Percentiles rank a stretch among this genome's conserved stretches.
Evolutionary conservation across 2,888 invertebrate species (phyloP).

Genomic region (Lysandra coridon): DNA sequence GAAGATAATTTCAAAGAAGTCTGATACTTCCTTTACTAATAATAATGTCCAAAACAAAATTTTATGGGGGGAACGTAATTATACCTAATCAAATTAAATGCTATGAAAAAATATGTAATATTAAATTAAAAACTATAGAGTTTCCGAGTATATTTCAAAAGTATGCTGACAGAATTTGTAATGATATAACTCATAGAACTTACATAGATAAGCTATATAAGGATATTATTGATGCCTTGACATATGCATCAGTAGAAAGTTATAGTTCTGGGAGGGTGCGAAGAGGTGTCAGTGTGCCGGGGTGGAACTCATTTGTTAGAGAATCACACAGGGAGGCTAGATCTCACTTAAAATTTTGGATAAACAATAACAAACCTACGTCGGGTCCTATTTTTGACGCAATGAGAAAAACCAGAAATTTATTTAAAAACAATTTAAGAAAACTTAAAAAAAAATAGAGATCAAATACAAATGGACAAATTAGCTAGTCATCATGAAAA

Average conservation of each 20-base stretch:
- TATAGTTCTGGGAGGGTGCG: no score
- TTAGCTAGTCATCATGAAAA: background rate
- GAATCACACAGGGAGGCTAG: no score
- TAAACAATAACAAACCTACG: no score
- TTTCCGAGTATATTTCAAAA: no score
- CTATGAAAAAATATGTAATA: no score
- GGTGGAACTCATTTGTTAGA: background rate
- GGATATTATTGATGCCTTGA: constrained; percentile 2
- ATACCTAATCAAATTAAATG: no score
- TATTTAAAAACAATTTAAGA: no score
- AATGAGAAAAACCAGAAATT: no score
- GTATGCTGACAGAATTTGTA: background rate
- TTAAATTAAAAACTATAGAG: no score
- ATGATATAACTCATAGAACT: background rate
- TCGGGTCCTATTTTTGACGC: no score
- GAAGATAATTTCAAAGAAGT: background rate
- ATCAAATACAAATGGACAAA: background rate
- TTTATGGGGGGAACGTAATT: background rate
- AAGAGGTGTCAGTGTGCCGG: background rate
- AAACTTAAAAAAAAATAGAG: background rate
- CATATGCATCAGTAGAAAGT: constrained; percentile 3
- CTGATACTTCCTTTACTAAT: background rate
- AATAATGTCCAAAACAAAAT: background rate
- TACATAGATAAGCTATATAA: constrained; percentile 8
- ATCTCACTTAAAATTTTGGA: no score